Base-by-base conservation (phyloP, 1,140 invertebrate genomes). In the Drosophila bocki region DNA sequence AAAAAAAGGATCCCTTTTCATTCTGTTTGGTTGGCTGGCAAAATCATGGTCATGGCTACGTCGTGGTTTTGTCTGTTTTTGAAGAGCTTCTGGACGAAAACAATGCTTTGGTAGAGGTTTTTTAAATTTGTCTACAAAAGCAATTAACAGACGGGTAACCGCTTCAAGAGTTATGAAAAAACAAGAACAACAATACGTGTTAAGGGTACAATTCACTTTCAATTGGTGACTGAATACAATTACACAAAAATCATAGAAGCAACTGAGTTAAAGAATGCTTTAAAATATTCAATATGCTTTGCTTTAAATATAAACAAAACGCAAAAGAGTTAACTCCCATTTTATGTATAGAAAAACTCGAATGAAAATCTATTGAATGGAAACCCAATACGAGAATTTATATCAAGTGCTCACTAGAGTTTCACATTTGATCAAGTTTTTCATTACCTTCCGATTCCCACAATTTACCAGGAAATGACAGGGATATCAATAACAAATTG, bases 81-180 rank as follows among this genome's bases (percentile, higher is more conserved):
- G 85, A 90, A 78, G 75, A 78, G 85, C 78, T 33, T 57, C 48
- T 56, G 67, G 35, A 12, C 35, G 33, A 44, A 77, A 70, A 76
- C 74, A 76, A 77, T 42, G 75, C 63, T 33, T 60, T 60, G 75
- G 67, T 71, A 78, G 69, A 75, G 59, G 51, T 75, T 68, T 84
- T 80, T 90, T 81, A 81, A 88, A 90, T 90, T 88, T 87, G 80
- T 88, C 84, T 88, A 83, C 85, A 84, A 88, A 87, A 88, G 85
- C 84, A 88, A 88, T 90, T 88, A 90, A 90, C 78, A 78, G 74
- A 56, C 62, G 35, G 39, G 72, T 37, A n/a, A 45, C 19, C 35
- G 42, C 35, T 57, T 41, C 32, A 51, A 58, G 53, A 56, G 53
- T 48, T 69, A 57, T 41, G 45, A 29, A 77, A 54, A 74, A 63